These are phyloP conservation scores for Penelope pileata DNA, from an alignment of 2,113 vertebrate species.

Conservation along the genomic window DNA sequence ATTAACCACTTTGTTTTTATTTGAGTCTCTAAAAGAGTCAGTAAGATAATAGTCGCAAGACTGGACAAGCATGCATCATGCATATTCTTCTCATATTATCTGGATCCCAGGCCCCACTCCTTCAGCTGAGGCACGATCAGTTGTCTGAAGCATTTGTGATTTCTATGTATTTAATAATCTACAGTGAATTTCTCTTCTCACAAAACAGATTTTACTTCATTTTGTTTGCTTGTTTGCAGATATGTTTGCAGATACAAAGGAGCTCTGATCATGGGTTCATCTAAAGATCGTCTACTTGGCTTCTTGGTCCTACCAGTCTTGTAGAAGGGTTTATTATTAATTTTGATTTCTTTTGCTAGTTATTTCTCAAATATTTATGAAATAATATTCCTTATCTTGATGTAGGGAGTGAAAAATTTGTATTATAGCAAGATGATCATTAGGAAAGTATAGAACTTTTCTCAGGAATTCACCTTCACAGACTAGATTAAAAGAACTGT, in stretches of 20 bases:
- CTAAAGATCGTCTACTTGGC: fast-evolving
- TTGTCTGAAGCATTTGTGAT: not conserved
- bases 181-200: not conserved
- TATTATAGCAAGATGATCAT: not conserved
- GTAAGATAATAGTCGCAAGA: not conserved
- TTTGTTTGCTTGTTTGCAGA: not conserved
- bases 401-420: not conserved
- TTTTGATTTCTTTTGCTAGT: not conserved
- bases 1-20: not conserved
- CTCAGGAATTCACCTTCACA: not conserved
- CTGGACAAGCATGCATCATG: not conserved
- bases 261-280: not conserved
- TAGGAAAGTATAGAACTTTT: not conserved
- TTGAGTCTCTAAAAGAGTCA: not conserved
- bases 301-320: not conserved
- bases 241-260: not conserved
- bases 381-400: not conserved
- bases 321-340: not conserved
- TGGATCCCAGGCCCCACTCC: not conserved
- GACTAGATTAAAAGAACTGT: not conserved
- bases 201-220: not conserved
- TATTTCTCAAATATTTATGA: not conserved
- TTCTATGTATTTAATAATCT: not conserved
- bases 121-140: not conserved
- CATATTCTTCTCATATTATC: not conserved